phyloP scores from a whole-genome alignment of 1,140 invertebrate species.

The Paracyclopina nana region DNA sequence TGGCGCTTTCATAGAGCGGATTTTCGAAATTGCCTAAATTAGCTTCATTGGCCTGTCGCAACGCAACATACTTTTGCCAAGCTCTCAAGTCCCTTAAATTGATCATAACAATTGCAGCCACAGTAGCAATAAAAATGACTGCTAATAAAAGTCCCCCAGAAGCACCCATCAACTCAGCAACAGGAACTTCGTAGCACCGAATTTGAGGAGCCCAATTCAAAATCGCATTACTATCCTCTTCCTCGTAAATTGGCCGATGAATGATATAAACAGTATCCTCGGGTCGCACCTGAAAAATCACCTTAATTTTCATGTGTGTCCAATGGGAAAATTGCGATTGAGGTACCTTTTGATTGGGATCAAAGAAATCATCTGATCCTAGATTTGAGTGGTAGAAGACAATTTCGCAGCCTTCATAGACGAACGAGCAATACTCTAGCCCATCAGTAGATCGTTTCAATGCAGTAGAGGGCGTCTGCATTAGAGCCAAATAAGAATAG shows the following conservation, averaged over 20 bases:
- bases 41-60: neutral
- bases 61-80: conserved; percentile 2
- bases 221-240: neutral
- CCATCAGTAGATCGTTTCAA: no score
- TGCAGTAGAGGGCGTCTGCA: no score
- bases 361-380: no score
- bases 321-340: no score
- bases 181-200: neutral
- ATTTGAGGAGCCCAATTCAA: neutral
- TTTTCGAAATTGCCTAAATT: neutral
- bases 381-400: no score
- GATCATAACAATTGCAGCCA: neutral
- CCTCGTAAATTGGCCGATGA: no score
- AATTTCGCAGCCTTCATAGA: no score
- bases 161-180: conserved; percentile 2
- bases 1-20: neutral
- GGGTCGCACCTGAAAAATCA: neutral
- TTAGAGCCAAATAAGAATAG: no score
- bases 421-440: no score
- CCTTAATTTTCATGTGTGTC: neutral
- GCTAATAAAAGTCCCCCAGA: neutral
- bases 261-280: neutral
- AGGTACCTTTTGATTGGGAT: no score
- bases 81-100: neutral
- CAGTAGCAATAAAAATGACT: neutral